Percentiles rank a stretch among this genome's conserved stretches.
Conservation (phyloP, 2,797 vertebrate species). For the Phataginus tricuspis region DNA sequence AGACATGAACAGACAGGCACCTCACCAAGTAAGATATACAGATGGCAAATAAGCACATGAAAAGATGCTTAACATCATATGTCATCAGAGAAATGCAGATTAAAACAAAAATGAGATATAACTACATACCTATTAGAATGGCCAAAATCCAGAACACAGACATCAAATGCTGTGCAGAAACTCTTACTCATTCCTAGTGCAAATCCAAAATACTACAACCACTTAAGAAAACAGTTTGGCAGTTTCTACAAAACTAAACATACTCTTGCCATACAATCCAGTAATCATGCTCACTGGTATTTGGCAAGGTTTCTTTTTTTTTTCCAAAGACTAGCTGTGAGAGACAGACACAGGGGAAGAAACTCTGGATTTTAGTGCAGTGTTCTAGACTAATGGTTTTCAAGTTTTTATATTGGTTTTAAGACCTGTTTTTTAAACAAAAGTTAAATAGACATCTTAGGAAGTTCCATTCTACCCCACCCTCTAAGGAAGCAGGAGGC, state of each 20-base stretch:
- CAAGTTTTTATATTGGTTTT: neutral
- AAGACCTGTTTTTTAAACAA: slow-evolving; percentile 8
- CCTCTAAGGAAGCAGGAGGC: neutral
- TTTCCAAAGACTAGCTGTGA: neutral
- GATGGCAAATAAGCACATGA: neutral
- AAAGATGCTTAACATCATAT: neutral
- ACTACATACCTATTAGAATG: neutral
- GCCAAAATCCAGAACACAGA: neutral
- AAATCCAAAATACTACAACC: neutral
- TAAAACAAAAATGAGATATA: neutral
- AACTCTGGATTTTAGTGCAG: neutral
- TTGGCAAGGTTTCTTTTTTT: too few relatives aligned
- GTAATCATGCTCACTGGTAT: neutral
- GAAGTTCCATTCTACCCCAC: neutral
- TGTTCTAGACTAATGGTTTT: slow-evolving; percentile 9
- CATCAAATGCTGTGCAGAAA: neutral
- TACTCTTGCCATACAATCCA: neutral
- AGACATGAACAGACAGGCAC: slow-evolving; percentile 28
- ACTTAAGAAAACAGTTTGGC: neutral
- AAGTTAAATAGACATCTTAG: neutral
- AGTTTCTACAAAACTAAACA: slow-evolving; percentile 5
- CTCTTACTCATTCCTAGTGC: neutral
- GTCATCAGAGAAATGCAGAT: neutral
- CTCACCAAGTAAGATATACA: neutral
- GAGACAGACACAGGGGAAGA: neutral